phyloP scores from a whole-genome alignment of 1,140 invertebrate species.

The Ips typographus region DNA sequence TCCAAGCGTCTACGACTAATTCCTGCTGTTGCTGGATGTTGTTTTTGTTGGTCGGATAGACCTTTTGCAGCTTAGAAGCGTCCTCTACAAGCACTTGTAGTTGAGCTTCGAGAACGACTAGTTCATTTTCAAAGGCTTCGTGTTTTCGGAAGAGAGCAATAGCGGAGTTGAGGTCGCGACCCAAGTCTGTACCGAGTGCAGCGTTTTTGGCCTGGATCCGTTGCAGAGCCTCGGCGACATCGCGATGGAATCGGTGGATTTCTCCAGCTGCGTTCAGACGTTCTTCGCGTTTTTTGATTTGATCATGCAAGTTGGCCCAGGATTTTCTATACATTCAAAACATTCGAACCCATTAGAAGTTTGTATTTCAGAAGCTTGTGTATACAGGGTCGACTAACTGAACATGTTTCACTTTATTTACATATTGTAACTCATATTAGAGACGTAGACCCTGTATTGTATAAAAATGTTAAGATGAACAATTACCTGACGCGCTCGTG shows the following conservation, averaged over 20 bases:
- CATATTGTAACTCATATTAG: too few species aligned
- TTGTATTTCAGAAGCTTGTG: not conserved
- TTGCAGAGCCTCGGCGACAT: constrained; percentile 89
- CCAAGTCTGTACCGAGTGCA: constrained; percentile 80
- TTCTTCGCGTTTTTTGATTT: constrained; percentile 82
- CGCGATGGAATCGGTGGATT: constrained; percentile 95
- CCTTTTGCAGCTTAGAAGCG: constrained; percentile 78
- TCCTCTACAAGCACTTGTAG: constrained; percentile 91
- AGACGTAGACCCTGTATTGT: too few species aligned
- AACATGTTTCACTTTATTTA: too few species aligned
- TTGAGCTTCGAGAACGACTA: constrained; percentile 91
- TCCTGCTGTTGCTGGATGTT: constrained; percentile 72
- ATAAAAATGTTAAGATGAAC: not conserved
- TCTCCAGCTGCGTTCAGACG: constrained; percentile 90
- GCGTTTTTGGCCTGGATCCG: constrained; percentile 88
- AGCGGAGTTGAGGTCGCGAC: constrained; percentile 86
- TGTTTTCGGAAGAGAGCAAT: constrained; percentile 81
- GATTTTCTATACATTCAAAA: constrained; percentile 60
- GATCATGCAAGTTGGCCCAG: constrained; percentile 85
- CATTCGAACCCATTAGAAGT: not conserved
- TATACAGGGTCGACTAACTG: not conserved
- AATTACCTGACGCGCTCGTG: constrained; percentile 44
- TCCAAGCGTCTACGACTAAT: constrained; percentile 86
- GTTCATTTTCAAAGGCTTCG: constrained; percentile 93
- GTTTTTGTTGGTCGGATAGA: constrained; percentile 91